A percentile compares a stretch with the other conserved stretches of the same genome.
These are phyloP conservation scores for Neolamprologus fasciatus DNA, from an alignment of 2,113 vertebrate genomes.

Conservation along the genomic window DNA sequence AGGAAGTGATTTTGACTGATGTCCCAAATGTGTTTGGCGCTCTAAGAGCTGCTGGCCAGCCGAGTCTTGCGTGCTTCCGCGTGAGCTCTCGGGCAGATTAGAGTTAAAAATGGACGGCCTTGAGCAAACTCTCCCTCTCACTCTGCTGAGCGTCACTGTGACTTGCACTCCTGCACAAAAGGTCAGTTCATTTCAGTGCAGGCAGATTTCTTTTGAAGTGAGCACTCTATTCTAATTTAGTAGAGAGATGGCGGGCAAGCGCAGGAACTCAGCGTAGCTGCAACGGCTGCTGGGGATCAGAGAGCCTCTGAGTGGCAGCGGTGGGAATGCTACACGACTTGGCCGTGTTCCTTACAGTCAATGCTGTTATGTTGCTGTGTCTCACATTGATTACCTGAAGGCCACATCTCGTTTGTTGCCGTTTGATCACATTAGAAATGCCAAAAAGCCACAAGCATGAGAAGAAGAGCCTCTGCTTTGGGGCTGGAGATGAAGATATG, in stretches of 20 bases:
- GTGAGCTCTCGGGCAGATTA: background rate
- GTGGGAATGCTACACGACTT: background rate
- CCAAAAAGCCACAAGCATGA: background rate
- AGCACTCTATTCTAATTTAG: slow-evolving; percentile 16
- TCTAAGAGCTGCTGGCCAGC: background rate
- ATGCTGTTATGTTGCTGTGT: background rate
- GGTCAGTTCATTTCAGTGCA: slow-evolving; percentile 20
- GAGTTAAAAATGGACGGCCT: background rate
- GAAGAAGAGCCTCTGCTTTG: background rate
- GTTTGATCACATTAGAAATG: background rate
- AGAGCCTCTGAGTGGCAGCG: background rate
- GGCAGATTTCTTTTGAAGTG: slow-evolving; percentile 22
- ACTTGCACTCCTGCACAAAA: background rate
- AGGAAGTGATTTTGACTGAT: background rate
- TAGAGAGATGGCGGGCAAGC: background rate
- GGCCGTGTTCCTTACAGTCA: background rate
- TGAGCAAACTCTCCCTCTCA: background rate
- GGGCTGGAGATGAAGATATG: background rate
- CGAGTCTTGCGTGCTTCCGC: background rate
- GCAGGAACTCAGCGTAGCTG: background rate
- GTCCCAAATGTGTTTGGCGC: background rate
- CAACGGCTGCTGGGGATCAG: background rate
- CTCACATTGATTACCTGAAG: background rate
- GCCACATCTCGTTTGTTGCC: background rate
- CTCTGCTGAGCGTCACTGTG: background rate